Evolutionary conservation across 2,113 vertebrate genomes (phyloP), one percentile per base, ranked within the genome.

Genomic region (Tursiops truncatus): DNA sequence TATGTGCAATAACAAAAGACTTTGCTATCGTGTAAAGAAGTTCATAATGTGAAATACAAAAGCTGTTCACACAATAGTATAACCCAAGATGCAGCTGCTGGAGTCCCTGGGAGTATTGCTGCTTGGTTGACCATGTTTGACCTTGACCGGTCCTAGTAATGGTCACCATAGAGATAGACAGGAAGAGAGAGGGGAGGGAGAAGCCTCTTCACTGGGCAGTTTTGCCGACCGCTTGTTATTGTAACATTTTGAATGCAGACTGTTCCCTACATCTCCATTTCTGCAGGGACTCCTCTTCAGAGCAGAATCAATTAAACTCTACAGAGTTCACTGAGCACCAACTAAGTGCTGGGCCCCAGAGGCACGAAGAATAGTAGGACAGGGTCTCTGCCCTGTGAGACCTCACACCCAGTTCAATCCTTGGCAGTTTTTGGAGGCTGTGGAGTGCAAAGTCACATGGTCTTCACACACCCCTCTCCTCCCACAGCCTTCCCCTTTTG

Each of bases 91-190:
- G 41, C 85, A 93, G 94, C 56, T 50, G 50, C 50, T 13, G 2
- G 5, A 28, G 77, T 56, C 71, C 41, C 85, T 10, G 44, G 25
- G 68, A 67, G 71, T 14, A 31, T 10, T 50, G 25, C 23, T 5
- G 71, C 82, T 68, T 36, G 47, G 47, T 44, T 89, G 89, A 41
- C 62, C 71, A 26, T 11, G 25, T 84, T 62, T 94, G 96, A 95
- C 96, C 89, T 91, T 97, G 95, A 93, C 93, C 36, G 6, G 80
- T 56, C 31, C 76, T 70, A 17, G 65, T 36, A 25, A 68, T 26
- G 67, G 93, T 95, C 95, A 93, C 96, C 92, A 95, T 87, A 96
- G 96, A 68, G 89, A 97, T 12, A 53, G 90, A 47, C 13, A 50
- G 41, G 63, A 23, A 33, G 56, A 60, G 67, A 60, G 58, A n/a